Conservation (phyloP, 2,888 invertebrate species). For the Eupithecia exiguata region DNA sequence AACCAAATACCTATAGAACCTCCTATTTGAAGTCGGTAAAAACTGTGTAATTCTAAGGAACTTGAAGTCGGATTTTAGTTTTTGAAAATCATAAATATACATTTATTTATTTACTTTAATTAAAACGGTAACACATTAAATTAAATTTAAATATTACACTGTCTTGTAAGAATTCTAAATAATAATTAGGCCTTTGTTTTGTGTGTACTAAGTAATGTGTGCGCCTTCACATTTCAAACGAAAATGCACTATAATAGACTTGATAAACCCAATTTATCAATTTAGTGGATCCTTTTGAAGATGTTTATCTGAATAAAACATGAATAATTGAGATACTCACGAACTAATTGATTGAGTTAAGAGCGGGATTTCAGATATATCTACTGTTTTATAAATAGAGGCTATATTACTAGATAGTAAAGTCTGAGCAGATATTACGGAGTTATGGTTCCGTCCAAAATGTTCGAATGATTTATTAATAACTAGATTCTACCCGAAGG, state of each 20-base stretch:
- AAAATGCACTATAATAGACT: conserved; percentile 23
- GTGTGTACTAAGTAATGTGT: not conserved
- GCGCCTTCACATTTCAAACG: conserved; percentile 9
- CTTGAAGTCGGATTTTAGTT: too few species aligned
- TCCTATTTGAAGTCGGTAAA: too few species aligned
- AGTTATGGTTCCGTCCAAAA: not conserved
- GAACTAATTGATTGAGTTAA: conserved; percentile 32
- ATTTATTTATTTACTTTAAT: too few species aligned
- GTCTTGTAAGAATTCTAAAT: too few species aligned
- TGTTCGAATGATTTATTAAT: not conserved
- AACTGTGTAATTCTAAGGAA: too few species aligned
- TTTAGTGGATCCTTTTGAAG: conserved; percentile 25
- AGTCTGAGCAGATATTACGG: not conserved
- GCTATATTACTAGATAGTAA: not conserved
- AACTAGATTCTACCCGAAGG: too few species aligned
- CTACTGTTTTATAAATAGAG: not conserved
- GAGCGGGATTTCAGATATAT: conserved; percentile 19
- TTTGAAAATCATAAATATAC: too few species aligned
- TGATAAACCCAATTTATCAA: conserved; percentile 30
- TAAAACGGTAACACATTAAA: too few species aligned
- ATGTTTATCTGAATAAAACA: conserved; percentile 29
- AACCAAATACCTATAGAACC: too few species aligned
- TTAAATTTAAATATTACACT: too few species aligned
- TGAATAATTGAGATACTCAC: conserved; percentile 32
- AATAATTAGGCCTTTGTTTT: not conserved